A percentile compares a stretch with the other conserved stretches of the same genome.
phyloP scores from a whole-genome alignment of 1,140 invertebrate species.

The Drosophila repleta region DNA sequence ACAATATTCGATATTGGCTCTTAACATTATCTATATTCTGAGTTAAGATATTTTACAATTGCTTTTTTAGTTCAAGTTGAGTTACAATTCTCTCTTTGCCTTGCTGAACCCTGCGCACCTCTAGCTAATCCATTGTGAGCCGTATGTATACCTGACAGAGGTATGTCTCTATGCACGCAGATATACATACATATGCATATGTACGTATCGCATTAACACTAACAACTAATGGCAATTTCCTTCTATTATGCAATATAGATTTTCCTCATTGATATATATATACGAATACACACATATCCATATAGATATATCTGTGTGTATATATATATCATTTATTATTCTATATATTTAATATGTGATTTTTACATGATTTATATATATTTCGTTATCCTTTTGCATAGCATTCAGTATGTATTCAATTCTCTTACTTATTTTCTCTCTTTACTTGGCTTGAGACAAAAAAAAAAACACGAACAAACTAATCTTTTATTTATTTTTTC shows the following conservation, averaged over 20 bases:
- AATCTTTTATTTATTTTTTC: background rate
- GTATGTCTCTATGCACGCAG: background rate
- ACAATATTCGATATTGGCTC: constrained; percentile 2
- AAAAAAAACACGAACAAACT: constrained; percentile 32
- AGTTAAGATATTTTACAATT: constrained; percentile 77
- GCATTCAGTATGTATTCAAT: constrained; percentile 43
- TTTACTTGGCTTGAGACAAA: constrained; percentile 23
- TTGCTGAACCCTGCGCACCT: constrained; percentile 13
- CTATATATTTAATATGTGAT: constrained; percentile 4
- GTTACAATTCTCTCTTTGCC: constrained; percentile 28
- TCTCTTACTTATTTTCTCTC: constrained; percentile 6
- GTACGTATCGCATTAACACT: constrained; percentile 66
- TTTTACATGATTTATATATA: constrained; percentile 14
- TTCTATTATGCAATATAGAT: constrained; percentile 53
- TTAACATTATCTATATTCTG: background rate
- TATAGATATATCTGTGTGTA: constrained; percentile 5
- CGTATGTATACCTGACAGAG: constrained; percentile 2
- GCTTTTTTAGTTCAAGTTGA: constrained; percentile 71
- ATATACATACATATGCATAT: constrained; percentile 14
- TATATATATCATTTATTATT: constrained; percentile 20
- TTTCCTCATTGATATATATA: constrained; percentile 36
- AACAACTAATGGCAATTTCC: constrained; percentile 79
- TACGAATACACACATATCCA: constrained; percentile 11
- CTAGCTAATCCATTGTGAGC: constrained; percentile 16
- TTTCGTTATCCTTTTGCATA: constrained; percentile 18